Evolutionary conservation across 1,140 invertebrate species (phyloP).

Genomic region (Drosophila kikkawai): DNA sequence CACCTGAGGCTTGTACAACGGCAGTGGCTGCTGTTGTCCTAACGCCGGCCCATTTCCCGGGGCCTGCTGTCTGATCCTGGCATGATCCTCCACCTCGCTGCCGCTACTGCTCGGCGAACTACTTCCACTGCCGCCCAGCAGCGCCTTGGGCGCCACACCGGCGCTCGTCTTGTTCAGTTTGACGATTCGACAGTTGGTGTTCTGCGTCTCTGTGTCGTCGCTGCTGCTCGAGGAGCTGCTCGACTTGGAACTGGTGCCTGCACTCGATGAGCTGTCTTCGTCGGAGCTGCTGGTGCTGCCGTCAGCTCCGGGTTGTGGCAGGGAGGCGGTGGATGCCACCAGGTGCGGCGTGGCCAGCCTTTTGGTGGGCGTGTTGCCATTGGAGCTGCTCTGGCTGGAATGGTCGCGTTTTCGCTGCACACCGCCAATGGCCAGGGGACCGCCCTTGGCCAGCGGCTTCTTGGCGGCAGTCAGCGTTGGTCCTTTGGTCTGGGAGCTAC

Average conservation of each 20-base stretch:
- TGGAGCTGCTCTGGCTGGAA: conserved; percentile 69
- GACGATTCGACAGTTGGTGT: conserved; percentile 27
- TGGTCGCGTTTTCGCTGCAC: conserved; percentile 43
- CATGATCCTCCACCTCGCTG: conserved; percentile 33
- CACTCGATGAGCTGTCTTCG: conserved; percentile 63
- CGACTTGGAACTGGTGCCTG: conserved; percentile 58
- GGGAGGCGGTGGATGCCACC: conserved; percentile 7
- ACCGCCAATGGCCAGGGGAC: conserved; percentile 18
- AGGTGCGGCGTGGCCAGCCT: conserved; percentile 42
- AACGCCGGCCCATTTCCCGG: conserved; percentile 22
- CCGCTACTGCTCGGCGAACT: conserved; percentile 33
- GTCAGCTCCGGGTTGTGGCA: background rate
- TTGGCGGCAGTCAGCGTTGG: conserved; percentile 77
- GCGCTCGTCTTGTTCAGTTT: conserved; percentile 50
- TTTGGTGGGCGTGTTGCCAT: conserved; percentile 69
- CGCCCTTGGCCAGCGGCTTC: conserved; percentile 63
- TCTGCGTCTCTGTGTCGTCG: conserved; percentile 53
- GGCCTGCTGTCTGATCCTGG: conserved; percentile 15
- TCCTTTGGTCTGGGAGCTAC: conserved; percentile 68
- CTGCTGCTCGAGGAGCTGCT: conserved; percentile 56
- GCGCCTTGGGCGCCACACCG: conserved; percentile 9
- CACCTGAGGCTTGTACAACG: conserved; percentile 20
- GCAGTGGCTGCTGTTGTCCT: conserved; percentile 15
- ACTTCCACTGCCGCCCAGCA: conserved; percentile 23
- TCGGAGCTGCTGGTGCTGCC: conserved; percentile 50